Base-by-base conservation (phyloP, 2,113 vertebrate species). In the Eubucco bourcierii region DNA sequence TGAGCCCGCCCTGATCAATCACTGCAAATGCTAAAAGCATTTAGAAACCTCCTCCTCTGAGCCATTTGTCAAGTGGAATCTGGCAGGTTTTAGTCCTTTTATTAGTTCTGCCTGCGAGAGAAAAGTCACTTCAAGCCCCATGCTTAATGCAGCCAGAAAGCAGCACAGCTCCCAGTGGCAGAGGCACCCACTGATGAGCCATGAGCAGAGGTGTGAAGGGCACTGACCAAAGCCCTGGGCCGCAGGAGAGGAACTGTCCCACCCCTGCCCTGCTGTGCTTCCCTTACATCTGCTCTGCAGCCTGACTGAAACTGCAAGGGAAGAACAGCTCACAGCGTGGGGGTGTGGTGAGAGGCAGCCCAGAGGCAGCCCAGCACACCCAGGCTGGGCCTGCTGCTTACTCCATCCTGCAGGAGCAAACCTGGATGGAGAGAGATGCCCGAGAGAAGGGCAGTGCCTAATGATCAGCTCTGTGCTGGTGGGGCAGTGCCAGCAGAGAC, bases 61-160 rank as follows among this genome's bases (percentile, higher is more conserved):
- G 89, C 89, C 89, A 81, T 96, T 96, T 85, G 90, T 97, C 97
- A 96, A 87, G 78, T 44, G 74, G 55, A 81, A 87, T 58, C 87
- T 55, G 77, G 86, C 93, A 92, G 88, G 25, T 92, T 97, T 96
- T 71, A 94, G 90, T 93, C 92, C 71, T 95, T 96, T 95, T 95
- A 96, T 96, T 96, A 95, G 87, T 97, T 95, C 95, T 95, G 96
- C 95, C 96, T 78, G 82, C 65, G 89, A 89, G 76, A 95, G 90
- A 94, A 86, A 41, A 96, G 87, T 91, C 93, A 84, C 80, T 93
- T 6, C 76, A 79, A 95, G 93, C 80, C 94, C 94, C 85, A 37
- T 31, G 82, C 82, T 94, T 92, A 96, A 96, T 88, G 88, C 95
- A 80, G 94, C 64, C 87, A 90, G 90, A 89, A 77, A 67, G n/a